These are phyloP conservation scores for Lutjanus argentimaculatus DNA, from an alignment of 2,797 vertebrate species.

Conservation along the genomic window DNA sequence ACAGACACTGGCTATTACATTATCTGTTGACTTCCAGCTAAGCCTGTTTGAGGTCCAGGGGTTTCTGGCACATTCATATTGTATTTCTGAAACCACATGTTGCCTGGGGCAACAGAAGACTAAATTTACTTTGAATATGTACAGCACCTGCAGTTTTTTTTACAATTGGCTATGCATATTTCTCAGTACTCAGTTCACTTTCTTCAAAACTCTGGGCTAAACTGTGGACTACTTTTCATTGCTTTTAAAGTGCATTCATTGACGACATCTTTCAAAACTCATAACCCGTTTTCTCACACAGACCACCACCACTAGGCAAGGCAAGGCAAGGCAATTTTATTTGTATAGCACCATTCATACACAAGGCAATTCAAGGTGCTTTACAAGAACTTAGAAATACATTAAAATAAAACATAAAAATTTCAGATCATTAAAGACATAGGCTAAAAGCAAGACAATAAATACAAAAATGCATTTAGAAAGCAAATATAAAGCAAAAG, in stretches of 20 bases:
- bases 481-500: too few species aligned
- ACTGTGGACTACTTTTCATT: background rate
- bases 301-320: background rate
- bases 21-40: slow-evolving; percentile 31
- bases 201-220: background rate
- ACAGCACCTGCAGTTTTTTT: background rate
- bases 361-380: too few species aligned
- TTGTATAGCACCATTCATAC: too few species aligned
- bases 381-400: too few species aligned
- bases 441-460: too few species aligned
- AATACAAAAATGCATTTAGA: too few species aligned
- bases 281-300: background rate
- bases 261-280: background rate
- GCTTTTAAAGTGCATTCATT: background rate
- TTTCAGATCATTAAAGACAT: too few species aligned
- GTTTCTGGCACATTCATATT: background rate
- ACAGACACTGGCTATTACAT: slow-evolving; percentile 10
- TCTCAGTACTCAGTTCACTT: background rate
- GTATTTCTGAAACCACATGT: slow-evolving; percentile 13
- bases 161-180: background rate
- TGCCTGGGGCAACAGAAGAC: background rate
- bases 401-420: too few species aligned
- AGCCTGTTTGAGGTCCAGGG: background rate
- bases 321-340: too few species aligned
- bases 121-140: slow-evolving; percentile 7